phyloP scores from a whole-genome alignment of 2,797 vertebrate species.

The Intellagama lesueurii region DNA sequence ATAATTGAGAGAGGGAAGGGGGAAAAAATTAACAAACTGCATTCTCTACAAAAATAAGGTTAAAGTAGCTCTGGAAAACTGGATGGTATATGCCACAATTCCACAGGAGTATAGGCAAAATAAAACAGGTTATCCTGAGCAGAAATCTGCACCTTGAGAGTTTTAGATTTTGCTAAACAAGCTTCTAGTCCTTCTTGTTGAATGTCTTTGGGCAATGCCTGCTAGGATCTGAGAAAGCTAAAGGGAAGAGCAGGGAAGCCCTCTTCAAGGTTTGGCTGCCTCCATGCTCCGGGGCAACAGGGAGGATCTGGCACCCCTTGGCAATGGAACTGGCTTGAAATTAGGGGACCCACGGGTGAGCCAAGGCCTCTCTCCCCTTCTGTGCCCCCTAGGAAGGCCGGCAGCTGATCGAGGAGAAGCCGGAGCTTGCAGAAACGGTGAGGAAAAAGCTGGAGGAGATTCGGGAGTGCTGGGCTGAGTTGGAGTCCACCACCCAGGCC shows the following conservation, averaged over 20 bases:
- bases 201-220: too few species aligned
- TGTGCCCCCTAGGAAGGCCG: slow-evolving; percentile 85
- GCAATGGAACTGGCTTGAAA: background rate
- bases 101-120: background rate
- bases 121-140: background rate
- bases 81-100: too few species aligned
- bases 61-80: background rate
- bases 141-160: too few species aligned
- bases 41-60: background rate
- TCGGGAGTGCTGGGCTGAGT: slow-evolving; percentile 89
- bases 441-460: slow-evolving; percentile 89
- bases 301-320: background rate
- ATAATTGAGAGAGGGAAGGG: background rate
- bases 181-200: background rate
- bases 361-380: background rate
- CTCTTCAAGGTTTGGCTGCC: too few species aligned
- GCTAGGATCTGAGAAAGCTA: too few species aligned
- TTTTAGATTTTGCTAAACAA: background rate
- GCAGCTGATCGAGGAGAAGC: slow-evolving; percentile 91
- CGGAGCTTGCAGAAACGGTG: slow-evolving; percentile 86
- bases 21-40: too few species aligned
- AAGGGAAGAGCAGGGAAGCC: too few species aligned
- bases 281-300: too few species aligned
- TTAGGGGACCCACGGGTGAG: too few species aligned
- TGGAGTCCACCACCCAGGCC: slow-evolving; percentile 89